phyloP scores from a whole-genome alignment of 2,888 invertebrate genomes.

The Xylota sylvarum region DNA sequence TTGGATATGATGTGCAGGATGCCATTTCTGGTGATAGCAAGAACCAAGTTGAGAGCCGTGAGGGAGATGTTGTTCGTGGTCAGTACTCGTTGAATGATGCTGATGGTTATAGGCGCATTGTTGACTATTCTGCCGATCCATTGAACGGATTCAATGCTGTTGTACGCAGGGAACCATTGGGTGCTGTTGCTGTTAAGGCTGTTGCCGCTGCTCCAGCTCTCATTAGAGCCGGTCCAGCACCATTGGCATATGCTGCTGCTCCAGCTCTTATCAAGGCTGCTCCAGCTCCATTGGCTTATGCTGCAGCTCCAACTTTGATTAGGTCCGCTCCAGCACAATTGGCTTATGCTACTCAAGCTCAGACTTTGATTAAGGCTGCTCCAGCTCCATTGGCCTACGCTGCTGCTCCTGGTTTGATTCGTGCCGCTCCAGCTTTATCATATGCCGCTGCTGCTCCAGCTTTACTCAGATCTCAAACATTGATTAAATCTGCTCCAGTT shows the following conservation, averaged over 20 bases:
- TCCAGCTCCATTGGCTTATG: slow-evolving; percentile 63
- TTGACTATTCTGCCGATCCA: slow-evolving; percentile 86
- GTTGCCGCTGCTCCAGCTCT: slow-evolving; percentile 71
- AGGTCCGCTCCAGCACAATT: slow-evolving; percentile 19
- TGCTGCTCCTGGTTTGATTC: slow-evolving; percentile 19
- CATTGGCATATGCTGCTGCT: slow-evolving; percentile 49
- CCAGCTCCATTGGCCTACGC: slow-evolving; percentile 43
- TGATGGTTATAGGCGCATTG: slow-evolving; percentile 86
- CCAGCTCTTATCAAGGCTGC: slow-evolving; percentile 51
- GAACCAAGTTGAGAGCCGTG: slow-evolving; percentile 85
- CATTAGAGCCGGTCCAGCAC: slow-evolving; percentile 38
- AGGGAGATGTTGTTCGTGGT: slow-evolving; percentile 86
- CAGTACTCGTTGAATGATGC: slow-evolving; percentile 86
- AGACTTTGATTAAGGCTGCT: slow-evolving; percentile 57
- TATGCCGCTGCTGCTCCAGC: slow-evolving; percentile 75
- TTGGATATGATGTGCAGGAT: slow-evolving; percentile 85
- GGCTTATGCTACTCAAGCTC: slow-evolving; percentile 81
- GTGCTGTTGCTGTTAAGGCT: slow-evolving; percentile 76
- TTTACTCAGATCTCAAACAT: slow-evolving; percentile 64
- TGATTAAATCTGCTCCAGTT: slow-evolving; percentile 60
- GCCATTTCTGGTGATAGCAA: slow-evolving; percentile 85
- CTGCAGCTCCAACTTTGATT: slow-evolving; percentile 62
- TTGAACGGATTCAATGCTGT: slow-evolving; percentile 86
- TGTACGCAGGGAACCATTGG: slow-evolving; percentile 85
- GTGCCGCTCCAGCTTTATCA: slow-evolving; percentile 12